Conservation (phyloP, 2,797 vertebrate genomes). For the Capromys pilorides region DNA sequence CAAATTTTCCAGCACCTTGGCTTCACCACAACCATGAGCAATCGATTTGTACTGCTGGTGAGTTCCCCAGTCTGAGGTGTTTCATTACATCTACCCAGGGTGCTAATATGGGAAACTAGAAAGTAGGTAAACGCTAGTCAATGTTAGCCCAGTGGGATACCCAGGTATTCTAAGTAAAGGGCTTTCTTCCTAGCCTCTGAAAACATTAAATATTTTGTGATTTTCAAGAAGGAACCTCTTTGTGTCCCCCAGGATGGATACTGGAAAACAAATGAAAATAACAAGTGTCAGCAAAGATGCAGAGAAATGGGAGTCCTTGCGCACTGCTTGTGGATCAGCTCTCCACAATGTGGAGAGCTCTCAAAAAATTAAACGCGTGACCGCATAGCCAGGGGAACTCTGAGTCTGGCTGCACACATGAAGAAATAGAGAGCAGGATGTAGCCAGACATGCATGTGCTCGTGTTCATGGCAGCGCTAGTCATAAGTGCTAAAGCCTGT, state of each 20-base stretch:
- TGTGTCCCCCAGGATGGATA: neutral
- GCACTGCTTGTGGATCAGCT: neutral
- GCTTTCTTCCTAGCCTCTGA: neutral
- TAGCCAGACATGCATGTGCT: neutral
- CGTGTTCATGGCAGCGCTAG: neutral
- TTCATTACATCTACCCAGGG: too few relatives aligned
- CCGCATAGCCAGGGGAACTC: neutral
- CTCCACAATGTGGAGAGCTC: neutral
- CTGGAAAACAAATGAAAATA: neutral
- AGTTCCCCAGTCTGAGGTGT: too few relatives aligned
- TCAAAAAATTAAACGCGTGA: neutral
- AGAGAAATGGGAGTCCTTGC: neutral
- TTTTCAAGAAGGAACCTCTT: neutral
- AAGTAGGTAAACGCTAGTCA: neutral
- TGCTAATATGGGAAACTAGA: too few relatives aligned
- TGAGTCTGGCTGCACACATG: neutral
- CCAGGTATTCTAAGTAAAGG: neutral
- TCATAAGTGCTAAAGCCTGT: neutral
- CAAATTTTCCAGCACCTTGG: too few relatives aligned
- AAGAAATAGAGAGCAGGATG: neutral
- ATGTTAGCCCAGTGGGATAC: neutral
- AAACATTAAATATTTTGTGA: neutral
- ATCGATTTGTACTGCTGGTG: too few relatives aligned
- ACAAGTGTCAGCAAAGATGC: neutral
- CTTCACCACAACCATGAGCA: too few relatives aligned